Evolutionary conservation across 2,797 vertebrate species (phyloP).

Genomic region (Arctocebus calabarensis): DNA sequence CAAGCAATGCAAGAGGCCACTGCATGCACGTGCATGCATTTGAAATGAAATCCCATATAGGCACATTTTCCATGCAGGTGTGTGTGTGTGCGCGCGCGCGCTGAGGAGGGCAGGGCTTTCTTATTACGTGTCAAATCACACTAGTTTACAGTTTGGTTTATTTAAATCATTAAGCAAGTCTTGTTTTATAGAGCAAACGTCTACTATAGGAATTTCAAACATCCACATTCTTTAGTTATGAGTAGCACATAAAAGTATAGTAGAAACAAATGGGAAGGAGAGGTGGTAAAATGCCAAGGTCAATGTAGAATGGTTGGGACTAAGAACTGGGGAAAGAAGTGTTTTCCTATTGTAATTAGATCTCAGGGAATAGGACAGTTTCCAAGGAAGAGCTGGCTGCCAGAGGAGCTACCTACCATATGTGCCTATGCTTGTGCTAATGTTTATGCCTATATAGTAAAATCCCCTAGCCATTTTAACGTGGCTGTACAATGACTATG

Average conservation of each 20-base stretch:
- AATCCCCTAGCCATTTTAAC: neutral
- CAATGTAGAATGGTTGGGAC: neutral
- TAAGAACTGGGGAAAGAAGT: neutral
- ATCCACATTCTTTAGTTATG: neutral
- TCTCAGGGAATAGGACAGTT: neutral
- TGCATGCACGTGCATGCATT: neutral
- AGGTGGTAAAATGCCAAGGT: neutral
- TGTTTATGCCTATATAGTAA: neutral
- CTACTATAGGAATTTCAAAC: constrained; percentile 30
- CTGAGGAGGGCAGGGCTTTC: neutral
- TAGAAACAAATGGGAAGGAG: neutral
- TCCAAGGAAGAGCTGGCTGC: neutral
- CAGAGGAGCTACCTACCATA: neutral
- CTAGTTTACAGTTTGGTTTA: constrained; percentile 6
- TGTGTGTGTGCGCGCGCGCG: too few species aligned
- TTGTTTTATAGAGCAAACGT: neutral
- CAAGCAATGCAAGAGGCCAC: constrained; percentile 1
- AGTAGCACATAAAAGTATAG: neutral
- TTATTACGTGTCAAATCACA: constrained; percentile 22
- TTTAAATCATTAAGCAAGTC: constrained; percentile 32
- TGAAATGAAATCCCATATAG: neutral
- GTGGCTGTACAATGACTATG: neutral
- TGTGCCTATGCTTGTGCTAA: neutral
- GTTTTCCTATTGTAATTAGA: neutral
- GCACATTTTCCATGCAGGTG: neutral